phyloP scores from a whole-genome alignment of 2,888 invertebrate genomes.

The Lithophane ornitopus region DNA sequence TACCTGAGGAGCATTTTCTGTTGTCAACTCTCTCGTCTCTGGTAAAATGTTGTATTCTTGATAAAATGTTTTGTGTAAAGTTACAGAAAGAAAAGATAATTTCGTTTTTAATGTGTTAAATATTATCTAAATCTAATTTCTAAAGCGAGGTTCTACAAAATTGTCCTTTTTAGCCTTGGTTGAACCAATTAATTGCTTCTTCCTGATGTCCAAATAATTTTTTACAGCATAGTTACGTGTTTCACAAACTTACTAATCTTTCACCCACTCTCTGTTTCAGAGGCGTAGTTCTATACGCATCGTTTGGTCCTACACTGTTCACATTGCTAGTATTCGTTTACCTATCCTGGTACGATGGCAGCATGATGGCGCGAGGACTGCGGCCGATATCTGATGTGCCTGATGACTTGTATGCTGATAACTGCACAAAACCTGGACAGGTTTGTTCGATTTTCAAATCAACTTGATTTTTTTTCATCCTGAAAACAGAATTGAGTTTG shows the following conservation, averaged over 20 bases:
- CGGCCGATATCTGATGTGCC: slow-evolving; percentile 82
- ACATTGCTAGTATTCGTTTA: slow-evolving; percentile 94
- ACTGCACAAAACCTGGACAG: slow-evolving; percentile 89
- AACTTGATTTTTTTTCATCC: not conserved
- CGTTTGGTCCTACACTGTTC: slow-evolving; percentile 93
- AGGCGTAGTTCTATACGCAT: slow-evolving; percentile 93
- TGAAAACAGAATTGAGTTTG: not conserved
- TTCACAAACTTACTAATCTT: not conserved
- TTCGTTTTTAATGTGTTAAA: not conserved
- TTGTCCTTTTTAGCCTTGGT: not conserved
- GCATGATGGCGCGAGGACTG: slow-evolving; percentile 73
- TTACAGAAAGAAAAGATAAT: not conserved
- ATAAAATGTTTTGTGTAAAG: not conserved
- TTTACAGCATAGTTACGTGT: not conserved
- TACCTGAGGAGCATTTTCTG: not conserved
- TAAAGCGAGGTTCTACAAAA: not conserved
- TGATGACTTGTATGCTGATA: slow-evolving; percentile 86
- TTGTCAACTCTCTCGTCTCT: not conserved
- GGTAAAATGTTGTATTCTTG: not conserved
- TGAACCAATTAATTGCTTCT: not conserved
- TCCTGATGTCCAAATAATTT: too few relatives aligned
- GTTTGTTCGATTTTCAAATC: not conserved
- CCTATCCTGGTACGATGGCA: slow-evolving; percentile 93
- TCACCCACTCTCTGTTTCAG: slow-evolving; percentile 83
- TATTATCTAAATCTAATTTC: not conserved